Base-by-base conservation (phyloP, 2,797 vertebrate species). In the Gallinago stenura region DNA sequence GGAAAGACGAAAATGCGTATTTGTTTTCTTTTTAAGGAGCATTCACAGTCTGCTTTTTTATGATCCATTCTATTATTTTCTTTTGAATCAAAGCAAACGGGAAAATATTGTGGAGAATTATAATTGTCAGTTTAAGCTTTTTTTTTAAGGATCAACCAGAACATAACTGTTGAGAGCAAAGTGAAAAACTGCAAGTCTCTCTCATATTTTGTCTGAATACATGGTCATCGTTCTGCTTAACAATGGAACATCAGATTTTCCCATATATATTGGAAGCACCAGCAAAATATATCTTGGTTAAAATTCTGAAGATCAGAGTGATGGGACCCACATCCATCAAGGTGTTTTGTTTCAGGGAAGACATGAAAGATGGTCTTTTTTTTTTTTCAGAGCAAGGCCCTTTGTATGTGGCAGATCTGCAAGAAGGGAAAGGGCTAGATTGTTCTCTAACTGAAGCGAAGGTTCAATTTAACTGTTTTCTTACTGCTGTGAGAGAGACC, bases 391-490 rank as follows among this genome's bases (percentile, higher is more conserved):
- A 90, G 51, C 26, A 87, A 79, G 54, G 15, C 81, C 50, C 71
- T 96, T 80, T 93, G 50, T 46, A 48, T 92, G 70, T 80, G 48
- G 28, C 84, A 96, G 87, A 76, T 72, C 91, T 96, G 77, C 9
- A 15, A 86, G 60, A 90, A 89, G 7, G 71, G 54, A 96, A 97
- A 83, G 51, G 6, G 24, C 61, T 91, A 56, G 57, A 84, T 75
- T 93, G 45, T 90, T 95, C 91, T 86, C 31, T 92, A 96, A 77
- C 91, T 65, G 94, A 94, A 95, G 85, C 17, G 15, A 87, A 88
- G 73, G 80, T 97, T 97, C 94, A 89, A 80, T 96, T 90, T 96
- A 88, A 91, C 80, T 83, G 43, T 76, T 95, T 96, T 89, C 54
- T 95, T 96, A 70, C 79, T 87, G 93, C 53, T 39, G 3, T 81